Evolutionary conservation across 2,888 invertebrate genomes (phyloP).

Genomic region (Hydraecia micacea): DNA sequence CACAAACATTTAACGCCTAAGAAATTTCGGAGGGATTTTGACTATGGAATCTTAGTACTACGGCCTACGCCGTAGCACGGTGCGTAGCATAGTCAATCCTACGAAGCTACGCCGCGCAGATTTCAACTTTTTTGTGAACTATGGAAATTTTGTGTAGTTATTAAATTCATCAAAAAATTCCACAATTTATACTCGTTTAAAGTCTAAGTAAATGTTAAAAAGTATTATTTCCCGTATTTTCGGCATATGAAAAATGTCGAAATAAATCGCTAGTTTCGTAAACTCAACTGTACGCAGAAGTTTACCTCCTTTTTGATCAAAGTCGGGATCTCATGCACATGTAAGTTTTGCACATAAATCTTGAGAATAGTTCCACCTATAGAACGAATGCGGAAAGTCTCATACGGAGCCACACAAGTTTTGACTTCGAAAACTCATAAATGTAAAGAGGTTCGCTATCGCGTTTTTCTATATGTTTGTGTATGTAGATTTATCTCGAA

Average conservation of each 20-base stretch:
- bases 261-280: conserved; percentile 10
- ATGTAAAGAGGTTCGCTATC: conserved; percentile 8
- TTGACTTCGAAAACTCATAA: conserved; percentile 44
- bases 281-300: conserved; percentile 15
- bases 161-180: background rate
- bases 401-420: conserved; percentile 16
- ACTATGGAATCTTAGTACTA: background rate
- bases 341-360: conserved; percentile 39
- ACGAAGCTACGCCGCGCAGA: background rate
- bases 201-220: background rate
- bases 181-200: too few relatives aligned
- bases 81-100: conserved; percentile 3
- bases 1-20: background rate
- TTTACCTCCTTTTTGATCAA: conserved; percentile 35
- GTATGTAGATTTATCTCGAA: background rate
- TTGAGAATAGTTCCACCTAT: conserved; percentile 32
- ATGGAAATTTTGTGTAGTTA: background rate
- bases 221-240: background rate
- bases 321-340: conserved; percentile 13
- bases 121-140: background rate
- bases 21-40: background rate
- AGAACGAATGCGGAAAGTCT: conserved; percentile 1
- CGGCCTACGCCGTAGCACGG: conserved; percentile 28
- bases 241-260: background rate
- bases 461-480: background rate